phyloP scores from a whole-genome alignment of 1,140 invertebrate genomes.

The Lordiphosa mommai region DNA sequence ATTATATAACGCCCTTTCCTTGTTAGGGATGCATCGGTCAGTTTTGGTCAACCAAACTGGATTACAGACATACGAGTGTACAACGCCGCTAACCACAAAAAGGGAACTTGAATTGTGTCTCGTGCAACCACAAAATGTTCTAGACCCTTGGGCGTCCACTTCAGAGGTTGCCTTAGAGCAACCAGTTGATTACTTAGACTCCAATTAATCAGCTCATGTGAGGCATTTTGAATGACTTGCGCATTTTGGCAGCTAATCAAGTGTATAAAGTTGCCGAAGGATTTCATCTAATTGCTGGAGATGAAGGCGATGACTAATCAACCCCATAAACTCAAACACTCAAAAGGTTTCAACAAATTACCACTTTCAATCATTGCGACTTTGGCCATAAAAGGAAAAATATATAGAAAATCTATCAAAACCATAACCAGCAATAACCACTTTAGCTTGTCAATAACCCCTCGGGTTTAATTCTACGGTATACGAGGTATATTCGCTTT shows the following conservation, averaged over 20 bases:
- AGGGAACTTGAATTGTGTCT: constrained; percentile 2
- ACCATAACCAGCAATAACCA: constrained; percentile 52
- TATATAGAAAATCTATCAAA: constrained; percentile 58
- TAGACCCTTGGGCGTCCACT: constrained; percentile 15
- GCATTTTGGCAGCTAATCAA: constrained; percentile 36
- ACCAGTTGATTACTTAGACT: constrained; percentile 37
- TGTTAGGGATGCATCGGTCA: constrained; percentile 34
- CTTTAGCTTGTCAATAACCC: constrained; percentile 24
- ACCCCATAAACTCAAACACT: constrained; percentile 2
- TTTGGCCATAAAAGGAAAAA: constrained; percentile 19
- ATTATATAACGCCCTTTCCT: constrained; percentile 58
- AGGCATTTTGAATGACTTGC: constrained; percentile 25
- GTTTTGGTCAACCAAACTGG: constrained; percentile 15
- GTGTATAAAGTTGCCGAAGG: not conserved
- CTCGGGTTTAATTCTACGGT: not conserved
- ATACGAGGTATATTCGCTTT: not conserved
- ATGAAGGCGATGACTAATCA: constrained; percentile 10
- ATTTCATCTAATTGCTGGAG: constrained; percentile 39
- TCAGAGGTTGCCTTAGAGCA: constrained; percentile 8
- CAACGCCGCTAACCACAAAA: constrained; percentile 36
- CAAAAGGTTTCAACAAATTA: constrained; percentile 58
- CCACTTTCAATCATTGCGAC: constrained; percentile 58
- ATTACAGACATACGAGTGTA: constrained; percentile 26
- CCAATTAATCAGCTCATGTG: constrained; percentile 53
- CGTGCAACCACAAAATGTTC: constrained; percentile 60